A percentile compares a stretch with the other conserved stretches of the same genome.
These are phyloP conservation scores for Lepidurus apus DNA, from an alignment of 1,140 invertebrate species.

Conservation along the genomic window DNA sequence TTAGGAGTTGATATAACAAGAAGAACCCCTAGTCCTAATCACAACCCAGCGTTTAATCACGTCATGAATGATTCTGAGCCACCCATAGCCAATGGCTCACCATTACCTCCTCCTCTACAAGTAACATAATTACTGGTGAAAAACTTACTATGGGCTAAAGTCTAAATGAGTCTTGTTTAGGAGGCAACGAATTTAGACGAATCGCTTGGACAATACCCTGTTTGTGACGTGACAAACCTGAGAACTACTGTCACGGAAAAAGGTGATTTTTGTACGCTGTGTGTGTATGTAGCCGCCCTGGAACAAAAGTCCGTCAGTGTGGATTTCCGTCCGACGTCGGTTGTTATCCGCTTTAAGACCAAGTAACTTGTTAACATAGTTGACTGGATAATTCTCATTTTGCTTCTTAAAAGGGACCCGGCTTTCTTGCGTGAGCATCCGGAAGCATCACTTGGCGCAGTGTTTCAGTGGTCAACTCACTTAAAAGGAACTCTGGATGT, in stretches of 20 bases:
- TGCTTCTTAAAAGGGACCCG: not conserved
- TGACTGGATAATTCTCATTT: not conserved
- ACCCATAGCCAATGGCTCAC: slow-evolving; percentile 1
- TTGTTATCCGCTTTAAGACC: not conserved
- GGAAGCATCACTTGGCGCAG: not conserved
- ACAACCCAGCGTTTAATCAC: not conserved
- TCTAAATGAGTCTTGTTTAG: not conserved
- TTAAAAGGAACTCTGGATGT: not conserved
- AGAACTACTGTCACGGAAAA: not conserved
- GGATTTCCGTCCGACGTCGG: not conserved
- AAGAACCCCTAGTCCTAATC: slow-evolving; percentile 3
- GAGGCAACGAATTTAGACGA: not conserved
- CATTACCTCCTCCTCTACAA: not conserved
- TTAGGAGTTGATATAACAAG: not conserved
- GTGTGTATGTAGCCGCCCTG: not conserved
- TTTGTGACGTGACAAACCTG: not conserved
- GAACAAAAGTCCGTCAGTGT: slow-evolving; percentile 1
- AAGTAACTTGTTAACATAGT: not conserved
- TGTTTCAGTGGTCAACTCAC: not conserved
- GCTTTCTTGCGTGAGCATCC: slow-evolving; percentile 4
- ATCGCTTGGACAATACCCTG: not conserved
- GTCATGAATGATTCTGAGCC: not conserved
- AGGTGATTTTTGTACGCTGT: not conserved
- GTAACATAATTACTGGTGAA: not conserved
- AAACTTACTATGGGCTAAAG: not conserved